Percentiles rank a stretch among this genome's conserved stretches.
These are phyloP conservation scores for Axea sp. DNA, from an alignment of 2,888 invertebrate species.

Conservation along the genomic window DNA sequence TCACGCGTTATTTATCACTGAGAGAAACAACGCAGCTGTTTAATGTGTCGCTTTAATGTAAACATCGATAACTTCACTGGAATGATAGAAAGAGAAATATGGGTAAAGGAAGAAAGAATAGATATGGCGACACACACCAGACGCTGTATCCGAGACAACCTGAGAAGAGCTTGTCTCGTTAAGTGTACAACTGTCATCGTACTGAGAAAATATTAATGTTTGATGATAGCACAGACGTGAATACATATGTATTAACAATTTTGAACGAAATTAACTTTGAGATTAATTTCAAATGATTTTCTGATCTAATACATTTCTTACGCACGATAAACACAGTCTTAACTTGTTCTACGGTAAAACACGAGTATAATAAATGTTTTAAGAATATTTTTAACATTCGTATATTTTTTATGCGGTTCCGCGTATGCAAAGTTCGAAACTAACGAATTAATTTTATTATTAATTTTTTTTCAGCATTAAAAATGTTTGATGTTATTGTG, in stretches of 20 bases:
- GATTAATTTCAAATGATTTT: slow-evolving; percentile 12
- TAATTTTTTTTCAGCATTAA: too few species aligned
- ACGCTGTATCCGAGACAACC: slow-evolving; percentile 61
- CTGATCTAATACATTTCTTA: slow-evolving; percentile 10
- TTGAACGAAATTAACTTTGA: slow-evolving; percentile 10
- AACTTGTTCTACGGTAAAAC: too few species aligned
- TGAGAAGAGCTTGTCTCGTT: slow-evolving; percentile 51
- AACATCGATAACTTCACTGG: slow-evolving; percentile 76
- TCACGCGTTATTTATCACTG: slow-evolving; percentile 73
- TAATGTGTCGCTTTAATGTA: slow-evolving; percentile 75
- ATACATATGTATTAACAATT: slow-evolving; percentile 45
- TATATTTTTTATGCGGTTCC: too few species aligned
- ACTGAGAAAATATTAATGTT: slow-evolving; percentile 36
- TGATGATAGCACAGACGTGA: slow-evolving; percentile 23
- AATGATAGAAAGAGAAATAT: slow-evolving; percentile 33
- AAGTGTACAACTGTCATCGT: slow-evolving; percentile 25
- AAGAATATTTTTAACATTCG: too few species aligned
- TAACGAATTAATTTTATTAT: too few species aligned
- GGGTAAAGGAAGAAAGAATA: neutral
- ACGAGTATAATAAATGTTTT: too few species aligned
- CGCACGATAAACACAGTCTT: too few species aligned
- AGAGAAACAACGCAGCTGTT: slow-evolving; percentile 74
- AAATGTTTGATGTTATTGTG: too few species aligned
- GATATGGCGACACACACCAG: slow-evolving; percentile 73
- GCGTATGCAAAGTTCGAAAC: too few species aligned